Conservation (phyloP, 2,888 invertebrate species). For the Amaurobius ferox region DNA sequence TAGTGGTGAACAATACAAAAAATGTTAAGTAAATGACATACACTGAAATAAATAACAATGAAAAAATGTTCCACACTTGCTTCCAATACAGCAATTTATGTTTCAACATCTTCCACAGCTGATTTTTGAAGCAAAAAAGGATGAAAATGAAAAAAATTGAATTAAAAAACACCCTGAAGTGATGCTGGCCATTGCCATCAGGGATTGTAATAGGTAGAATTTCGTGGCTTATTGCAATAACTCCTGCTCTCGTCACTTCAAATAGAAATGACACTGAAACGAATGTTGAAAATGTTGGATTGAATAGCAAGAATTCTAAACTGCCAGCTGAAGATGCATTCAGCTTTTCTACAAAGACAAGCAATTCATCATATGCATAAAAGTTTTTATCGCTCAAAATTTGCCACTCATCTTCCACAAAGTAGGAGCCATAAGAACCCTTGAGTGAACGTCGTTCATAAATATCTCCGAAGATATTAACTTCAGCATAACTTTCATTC, state of each 20-base stretch:
- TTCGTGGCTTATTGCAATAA: neutral
- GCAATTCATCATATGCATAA: slow-evolving; percentile 31
- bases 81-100: slow-evolving; percentile 16
- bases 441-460: slow-evolving; percentile 16
- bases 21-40: slow-evolving; percentile 24
- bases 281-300: slow-evolving; percentile 36
- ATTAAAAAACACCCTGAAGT: slow-evolving; percentile 20
- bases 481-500: neutral
- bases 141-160: slow-evolving; percentile 32
- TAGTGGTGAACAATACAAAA: slow-evolving; percentile 14
- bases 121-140: slow-evolving; percentile 32
- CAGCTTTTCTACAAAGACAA: slow-evolving; percentile 13
- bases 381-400: slow-evolving; percentile 15
- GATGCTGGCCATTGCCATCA: neutral
- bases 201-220: slow-evolving; percentile 8
- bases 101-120: slow-evolving; percentile 46
- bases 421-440: slow-evolving; percentile 24
- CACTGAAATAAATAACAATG: slow-evolving; percentile 14
- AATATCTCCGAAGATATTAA: neutral
- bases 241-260: slow-evolving; percentile 1
- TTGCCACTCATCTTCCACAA: slow-evolving; percentile 20
- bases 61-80: slow-evolving; percentile 24
- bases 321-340: slow-evolving; percentile 38
- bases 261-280: slow-evolving; percentile 31
- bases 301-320: slow-evolving; percentile 38